Base-by-base conservation (phyloP, 2,113 vertebrate species). In the Taxidea taxus region DNA sequence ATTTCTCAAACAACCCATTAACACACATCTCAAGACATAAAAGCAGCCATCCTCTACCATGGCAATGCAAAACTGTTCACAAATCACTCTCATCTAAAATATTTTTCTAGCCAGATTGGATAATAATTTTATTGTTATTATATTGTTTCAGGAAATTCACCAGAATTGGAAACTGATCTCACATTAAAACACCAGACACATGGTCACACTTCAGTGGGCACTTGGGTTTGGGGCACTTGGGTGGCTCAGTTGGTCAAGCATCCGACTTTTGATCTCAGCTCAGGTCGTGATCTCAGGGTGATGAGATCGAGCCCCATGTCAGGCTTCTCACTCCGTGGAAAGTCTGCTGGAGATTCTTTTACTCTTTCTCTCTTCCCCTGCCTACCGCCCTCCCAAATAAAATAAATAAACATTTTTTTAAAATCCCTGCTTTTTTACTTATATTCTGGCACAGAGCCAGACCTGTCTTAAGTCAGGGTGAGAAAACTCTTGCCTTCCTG, bases 71-170 rank as follows among this genome's bases (percentile, higher is more conserved):
- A 68, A 44, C 10, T 6, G 27, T 11, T 68, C 60, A 42, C n/a
- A 87, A 87, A 68, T 74, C n/a, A 25, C 3, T 85, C 15, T 49
- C 47, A 44, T 66, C 82, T 25, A 74, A 90, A 91, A 84, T 34
- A 49, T n/a, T 47, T 86, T 64, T 82, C 34, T 72, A 64, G 47
- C 18, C 31, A 56, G 1, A 90, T 80, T 95, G 12, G 20, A 54
- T 78, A 89, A 42, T 62, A 86, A 72, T 34, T 13, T 47, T 77
- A 47, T 90, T 56, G 37, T 39, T 68, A 4, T 23, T 90, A 4
- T 88, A 90, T 18, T 75, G 7, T 75, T 94, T 94, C 68, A 94
- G 34, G 70, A 94, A 93, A 91, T 34, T 44, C 29, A 82, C 11
- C 44, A 66, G 21, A 91, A 68, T 4, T 68, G 11, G 58, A 9